These are phyloP conservation scores for Polypterus bichir DNA, from an alignment of 2,113 vertebrate species.

Conservation along the genomic window DNA sequence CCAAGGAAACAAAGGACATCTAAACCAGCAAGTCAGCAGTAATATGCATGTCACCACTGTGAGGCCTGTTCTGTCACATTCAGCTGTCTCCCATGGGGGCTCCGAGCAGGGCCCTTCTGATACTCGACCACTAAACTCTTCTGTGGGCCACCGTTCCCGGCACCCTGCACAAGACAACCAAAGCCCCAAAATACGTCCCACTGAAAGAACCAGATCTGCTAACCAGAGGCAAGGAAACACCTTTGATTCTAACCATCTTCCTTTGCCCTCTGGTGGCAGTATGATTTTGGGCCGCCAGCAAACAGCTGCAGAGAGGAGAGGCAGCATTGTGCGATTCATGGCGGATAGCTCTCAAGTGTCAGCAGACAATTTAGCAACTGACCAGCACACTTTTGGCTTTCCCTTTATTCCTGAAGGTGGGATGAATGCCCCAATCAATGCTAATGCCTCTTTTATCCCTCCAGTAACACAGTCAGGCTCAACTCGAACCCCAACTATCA, in stretches of 20 bases:
- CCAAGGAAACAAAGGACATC: constrained; percentile 76
- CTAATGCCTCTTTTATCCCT: constrained; percentile 86
- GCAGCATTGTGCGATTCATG: constrained; percentile 90
- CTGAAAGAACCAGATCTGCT: constrained; percentile 70
- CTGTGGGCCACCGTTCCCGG: constrained; percentile 72
- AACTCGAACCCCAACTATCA: constrained; percentile 76
- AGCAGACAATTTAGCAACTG: constrained; percentile 64
- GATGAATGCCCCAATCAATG: constrained; percentile 89
- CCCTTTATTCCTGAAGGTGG: constrained; percentile 82
- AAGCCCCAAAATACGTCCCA: constrained; percentile 69
- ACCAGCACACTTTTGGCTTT: constrained; percentile 86
- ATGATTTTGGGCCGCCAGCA: constrained; percentile 84
- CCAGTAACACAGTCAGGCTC: constrained; percentile 77
- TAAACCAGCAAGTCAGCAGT: constrained; percentile 70
- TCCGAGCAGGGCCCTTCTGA: constrained; percentile 68
- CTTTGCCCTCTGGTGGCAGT: constrained; percentile 62
- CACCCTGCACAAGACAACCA: constrained; percentile 66
- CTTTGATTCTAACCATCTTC: constrained; percentile 79
- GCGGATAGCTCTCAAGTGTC: constrained; percentile 73
- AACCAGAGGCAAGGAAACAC: constrained; percentile 71
- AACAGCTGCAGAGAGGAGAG: constrained; percentile 65
- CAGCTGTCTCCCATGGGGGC: constrained; percentile 67
- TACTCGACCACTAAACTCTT: constrained; percentile 57
- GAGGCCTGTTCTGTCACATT: constrained; percentile 65
- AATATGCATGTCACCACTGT: constrained; percentile 72